Conservation (phyloP, 2,113 vertebrate species). For the Nipponia nippon region DNA sequence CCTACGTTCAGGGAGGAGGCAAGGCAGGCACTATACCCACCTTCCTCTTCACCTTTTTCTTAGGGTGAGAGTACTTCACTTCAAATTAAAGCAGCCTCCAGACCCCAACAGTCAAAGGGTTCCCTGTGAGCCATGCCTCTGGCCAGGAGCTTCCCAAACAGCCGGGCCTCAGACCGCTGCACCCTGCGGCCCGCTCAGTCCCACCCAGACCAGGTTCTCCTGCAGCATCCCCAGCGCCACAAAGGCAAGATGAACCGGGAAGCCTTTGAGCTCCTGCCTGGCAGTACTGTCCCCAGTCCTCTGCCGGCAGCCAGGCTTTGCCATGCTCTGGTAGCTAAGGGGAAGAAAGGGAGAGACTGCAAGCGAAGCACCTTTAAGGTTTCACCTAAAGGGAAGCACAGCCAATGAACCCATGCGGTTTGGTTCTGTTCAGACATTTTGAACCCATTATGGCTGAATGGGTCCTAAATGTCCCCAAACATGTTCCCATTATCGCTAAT, state of each 20-base stretch:
- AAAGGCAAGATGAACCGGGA: fast-evolving
- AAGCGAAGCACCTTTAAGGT: neutral
- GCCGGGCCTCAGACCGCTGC: neutral
- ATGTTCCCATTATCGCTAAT: conserved; percentile 28
- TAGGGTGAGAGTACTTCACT: neutral
- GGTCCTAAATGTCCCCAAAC: conserved; percentile 3
- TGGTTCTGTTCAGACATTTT: neutral
- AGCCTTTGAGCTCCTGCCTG: neutral
- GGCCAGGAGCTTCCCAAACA: neutral
- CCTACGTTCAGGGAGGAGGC: neutral
- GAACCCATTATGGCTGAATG: neutral
- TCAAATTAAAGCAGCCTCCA: neutral
- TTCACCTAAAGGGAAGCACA: neutral
- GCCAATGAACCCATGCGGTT: neutral
- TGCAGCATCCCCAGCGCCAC: neutral
- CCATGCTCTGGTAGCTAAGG: neutral
- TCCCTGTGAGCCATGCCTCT: neutral
- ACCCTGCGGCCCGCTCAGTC: neutral
- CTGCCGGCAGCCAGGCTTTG: neutral
- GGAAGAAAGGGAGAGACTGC: neutral
- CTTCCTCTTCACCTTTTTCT: neutral
- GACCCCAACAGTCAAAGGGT: neutral
- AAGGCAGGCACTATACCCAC: neutral
- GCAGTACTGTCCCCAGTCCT: neutral
- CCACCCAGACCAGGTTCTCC: neutral